Conservation (phyloP, 2,797 vertebrate genomes). For the Pteronotus mesoamericanus region DNA sequence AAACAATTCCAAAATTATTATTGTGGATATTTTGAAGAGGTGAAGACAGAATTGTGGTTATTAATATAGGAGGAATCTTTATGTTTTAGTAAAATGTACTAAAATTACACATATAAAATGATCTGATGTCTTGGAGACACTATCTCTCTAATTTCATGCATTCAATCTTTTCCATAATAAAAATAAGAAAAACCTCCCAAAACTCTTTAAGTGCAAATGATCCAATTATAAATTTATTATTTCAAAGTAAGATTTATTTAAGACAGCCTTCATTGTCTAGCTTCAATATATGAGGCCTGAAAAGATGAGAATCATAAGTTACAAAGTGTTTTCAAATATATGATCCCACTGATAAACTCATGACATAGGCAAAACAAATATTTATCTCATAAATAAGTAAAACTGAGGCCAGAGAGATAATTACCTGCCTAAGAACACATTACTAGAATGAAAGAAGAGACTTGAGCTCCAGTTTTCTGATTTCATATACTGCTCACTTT, state of each 20-base stretch:
- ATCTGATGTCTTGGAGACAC: not conserved
- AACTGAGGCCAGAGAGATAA: not conserved
- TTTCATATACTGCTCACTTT: not conserved
- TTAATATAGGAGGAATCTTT: not conserved
- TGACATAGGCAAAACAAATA: not conserved
- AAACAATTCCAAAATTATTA: not conserved
- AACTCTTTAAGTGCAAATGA: not conserved
- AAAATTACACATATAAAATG: not conserved
- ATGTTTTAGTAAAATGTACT: not conserved
- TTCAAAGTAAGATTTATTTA: constrained; percentile 17
- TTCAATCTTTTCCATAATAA: not conserved
- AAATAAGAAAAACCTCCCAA: constrained; percentile 11
- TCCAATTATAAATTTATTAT: constrained; percentile 6
- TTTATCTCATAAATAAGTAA: not conserved
- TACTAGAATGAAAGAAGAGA: not conserved
- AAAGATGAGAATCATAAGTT: not conserved
- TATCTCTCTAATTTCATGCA: not conserved
- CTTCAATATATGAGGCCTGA: not conserved
- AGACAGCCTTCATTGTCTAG: not conserved
- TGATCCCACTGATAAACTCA: not conserved
- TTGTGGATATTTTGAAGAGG: not conserved
- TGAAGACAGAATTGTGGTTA: not conserved
- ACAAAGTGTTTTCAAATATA: not conserved
- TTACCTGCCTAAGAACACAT: not conserved
- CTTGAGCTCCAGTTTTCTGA: not conserved